Evolutionary conservation across 2,797 vertebrate genomes (phyloP).

Genomic region (Eupleurogrammus muticus): DNA sequence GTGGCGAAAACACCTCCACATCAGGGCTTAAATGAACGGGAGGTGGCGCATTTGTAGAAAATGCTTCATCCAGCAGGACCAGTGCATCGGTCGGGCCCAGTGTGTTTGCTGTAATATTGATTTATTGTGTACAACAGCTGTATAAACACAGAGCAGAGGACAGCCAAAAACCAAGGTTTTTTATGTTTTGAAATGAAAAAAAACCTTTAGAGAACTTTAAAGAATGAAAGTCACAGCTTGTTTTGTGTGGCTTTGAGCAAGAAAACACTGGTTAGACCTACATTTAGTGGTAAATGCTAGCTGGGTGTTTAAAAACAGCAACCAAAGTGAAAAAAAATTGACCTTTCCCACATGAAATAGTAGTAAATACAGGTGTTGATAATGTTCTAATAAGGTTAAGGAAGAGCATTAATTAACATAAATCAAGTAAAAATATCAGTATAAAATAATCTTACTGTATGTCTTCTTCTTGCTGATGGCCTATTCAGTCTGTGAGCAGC

Average conservation of each 20-base stretch:
- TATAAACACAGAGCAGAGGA: conserved; percentile 59
- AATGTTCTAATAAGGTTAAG: too few species aligned
- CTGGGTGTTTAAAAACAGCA: neutral
- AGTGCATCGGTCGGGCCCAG: conserved; percentile 18
- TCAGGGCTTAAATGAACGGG: conserved; percentile 3
- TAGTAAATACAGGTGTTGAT: too few species aligned
- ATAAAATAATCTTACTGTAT: neutral
- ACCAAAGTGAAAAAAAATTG: neutral
- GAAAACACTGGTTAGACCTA: neutral
- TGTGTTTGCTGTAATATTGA: conserved; percentile 55
- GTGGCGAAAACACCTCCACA: conserved; percentile 5
- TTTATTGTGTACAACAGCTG: conserved; percentile 57
- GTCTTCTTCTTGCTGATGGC: neutral
- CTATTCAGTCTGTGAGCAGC: neutral
- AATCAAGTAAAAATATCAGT: neutral
- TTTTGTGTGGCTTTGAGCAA: conserved; percentile 10
- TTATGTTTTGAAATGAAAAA: conserved; percentile 48
- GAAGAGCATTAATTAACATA: too few species aligned
- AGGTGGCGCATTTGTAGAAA: conserved; percentile 4
- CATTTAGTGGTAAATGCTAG: neutral
- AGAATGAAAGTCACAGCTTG: conserved; percentile 27
- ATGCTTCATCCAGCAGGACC: conserved; percentile 25
- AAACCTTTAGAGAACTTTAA: conserved; percentile 28
- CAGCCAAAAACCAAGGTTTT: conserved; percentile 45
- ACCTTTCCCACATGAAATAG: too few species aligned